Base-by-base conservation (phyloP, 2,797 vertebrate genomes). In the Falco concolor region DNA sequence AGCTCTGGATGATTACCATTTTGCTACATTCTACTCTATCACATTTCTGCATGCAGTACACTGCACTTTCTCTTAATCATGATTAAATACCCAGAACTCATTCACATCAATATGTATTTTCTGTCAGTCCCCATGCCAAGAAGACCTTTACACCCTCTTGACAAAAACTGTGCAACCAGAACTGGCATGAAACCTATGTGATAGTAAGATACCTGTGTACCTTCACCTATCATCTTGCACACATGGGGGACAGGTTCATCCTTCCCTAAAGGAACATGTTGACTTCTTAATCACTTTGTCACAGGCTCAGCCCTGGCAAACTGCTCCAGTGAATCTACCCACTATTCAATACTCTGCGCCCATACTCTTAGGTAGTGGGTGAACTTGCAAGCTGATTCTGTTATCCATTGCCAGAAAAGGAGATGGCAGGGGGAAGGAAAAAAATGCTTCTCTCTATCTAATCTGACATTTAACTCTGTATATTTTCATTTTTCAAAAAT, bases 381-480 rank as follows among this genome's bases (percentile, higher is more conserved):
- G 9, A 57, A 77, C 20, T 70, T 72, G 19, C 12, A 72, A 7
- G 1, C 8, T 52, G 63, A 3, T 89, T 91, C 18, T 16, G 12
- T 45, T 59, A 34, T 22, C 14, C 15, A 16, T 54, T 63, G 16
- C 13, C 49, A 53, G 18, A 90, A 57, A 20, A 28, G 3, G 5
- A 75, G 5, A 44, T 28, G 13, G 8, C 14, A 93, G 22, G 50
- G 27, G 20, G 27, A 88, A 69, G 3, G 6, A 36, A 59, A 63
- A 42, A 87, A 68, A 40, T 27, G 1, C 1, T 9, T 77, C 6
- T 57, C n/a, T 56, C 12, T 82, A 63, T 56, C 12, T 82, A 63
- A 69, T 24, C 22, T 74, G 19, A 25, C 21, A 67, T 50, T 42
- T 64, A 60, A 11, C 2, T 0, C 2, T 0, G 5, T 19, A 23